A percentile compares a stretch with the other conserved stretches of the same genome.
phyloP scores from a whole-genome alignment of 2,113 vertebrate genomes.

The Hemibagrus wyckioides region DNA sequence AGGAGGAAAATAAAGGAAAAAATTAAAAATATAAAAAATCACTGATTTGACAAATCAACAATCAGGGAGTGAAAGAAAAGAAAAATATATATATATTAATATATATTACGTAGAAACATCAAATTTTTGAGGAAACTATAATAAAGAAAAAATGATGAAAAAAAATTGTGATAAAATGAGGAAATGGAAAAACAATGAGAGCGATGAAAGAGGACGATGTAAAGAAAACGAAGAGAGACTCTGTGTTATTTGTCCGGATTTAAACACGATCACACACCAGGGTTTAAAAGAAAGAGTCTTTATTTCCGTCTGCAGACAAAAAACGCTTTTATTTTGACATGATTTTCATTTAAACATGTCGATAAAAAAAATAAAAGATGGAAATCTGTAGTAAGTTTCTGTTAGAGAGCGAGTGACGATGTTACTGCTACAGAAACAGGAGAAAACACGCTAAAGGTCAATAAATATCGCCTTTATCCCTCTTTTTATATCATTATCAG shows the following conservation, averaged over 20 bases:
- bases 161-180: background rate
- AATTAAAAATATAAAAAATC: background rate
- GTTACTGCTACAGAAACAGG: conserved; percentile 1
- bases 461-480: conserved; percentile 30
- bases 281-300: background rate
- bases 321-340: background rate
- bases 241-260: background rate
- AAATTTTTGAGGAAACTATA: background rate
- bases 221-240: background rate
- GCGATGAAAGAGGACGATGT: no score
- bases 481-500: conserved; percentile 1
- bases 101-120: no score
- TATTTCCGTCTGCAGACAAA: background rate
- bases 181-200: background rate
- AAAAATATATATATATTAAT: no score
- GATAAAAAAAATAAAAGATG: background rate
- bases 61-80: background rate
- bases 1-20: background rate
- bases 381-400: background rate
- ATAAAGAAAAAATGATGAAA: background rate
- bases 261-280: background rate
- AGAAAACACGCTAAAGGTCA: conserved; percentile 29
- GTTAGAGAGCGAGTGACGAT: background rate
- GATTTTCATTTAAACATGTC: background rate
- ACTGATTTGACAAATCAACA: background rate